phyloP scores from a whole-genome alignment of 2,888 invertebrate species.

The Bembecia ichneumoniformis region DNA sequence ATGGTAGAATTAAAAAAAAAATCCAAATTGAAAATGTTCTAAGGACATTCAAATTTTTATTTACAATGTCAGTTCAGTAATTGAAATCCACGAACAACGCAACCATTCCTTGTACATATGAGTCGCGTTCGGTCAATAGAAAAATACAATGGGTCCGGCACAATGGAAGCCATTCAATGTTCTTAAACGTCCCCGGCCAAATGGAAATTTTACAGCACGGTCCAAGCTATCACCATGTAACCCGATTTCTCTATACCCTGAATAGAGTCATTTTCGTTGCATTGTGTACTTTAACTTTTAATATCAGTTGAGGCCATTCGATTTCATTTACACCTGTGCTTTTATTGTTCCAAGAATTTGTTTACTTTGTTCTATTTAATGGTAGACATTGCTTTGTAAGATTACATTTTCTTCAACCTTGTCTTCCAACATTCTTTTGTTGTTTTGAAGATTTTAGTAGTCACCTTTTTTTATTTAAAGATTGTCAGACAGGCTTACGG shows the following conservation, averaged over 20 bases:
- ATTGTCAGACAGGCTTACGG: too few relatives aligned
- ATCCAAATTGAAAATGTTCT: too few relatives aligned
- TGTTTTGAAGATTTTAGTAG: too few relatives aligned
- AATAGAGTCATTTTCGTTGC: constrained; percentile 10
- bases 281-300: constrained; percentile 7
- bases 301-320: constrained; percentile 3
- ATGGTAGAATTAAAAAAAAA: too few relatives aligned
- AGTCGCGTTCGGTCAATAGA: constrained; percentile 51
- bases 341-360: neutral
- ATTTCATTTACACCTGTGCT: constrained; percentile 1
- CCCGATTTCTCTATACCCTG: constrained; percentile 27
- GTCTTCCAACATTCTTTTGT: too few relatives aligned
- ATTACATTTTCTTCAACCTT: too few relatives aligned
- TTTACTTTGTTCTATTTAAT: constrained; percentile 2
- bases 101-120: constrained; percentile 34
- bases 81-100: constrained; percentile 45
- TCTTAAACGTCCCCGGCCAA: constrained; percentile 55
- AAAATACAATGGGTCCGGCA: constrained; percentile 56
- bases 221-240: constrained; percentile 37
- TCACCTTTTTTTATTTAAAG: too few relatives aligned
- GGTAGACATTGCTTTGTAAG: neutral
- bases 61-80: constrained; percentile 48
- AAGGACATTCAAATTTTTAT: constrained; percentile 7
- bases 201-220: constrained; percentile 60
- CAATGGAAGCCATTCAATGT: constrained; percentile 52